Conservation (phyloP, 1,140 invertebrate species). For the Drosophila yakuba region DNA sequence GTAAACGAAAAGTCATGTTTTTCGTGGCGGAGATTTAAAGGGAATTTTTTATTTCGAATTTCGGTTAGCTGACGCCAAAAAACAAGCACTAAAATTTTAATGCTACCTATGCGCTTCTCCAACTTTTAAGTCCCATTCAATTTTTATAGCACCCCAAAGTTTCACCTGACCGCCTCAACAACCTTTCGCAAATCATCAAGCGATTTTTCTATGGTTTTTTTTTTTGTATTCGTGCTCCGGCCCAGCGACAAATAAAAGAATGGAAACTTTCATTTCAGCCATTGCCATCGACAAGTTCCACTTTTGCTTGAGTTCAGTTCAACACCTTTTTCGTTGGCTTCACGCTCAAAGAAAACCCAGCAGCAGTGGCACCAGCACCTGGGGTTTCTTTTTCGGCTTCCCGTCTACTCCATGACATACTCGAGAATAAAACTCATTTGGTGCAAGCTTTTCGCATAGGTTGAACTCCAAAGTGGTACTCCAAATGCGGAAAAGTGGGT, state of each 20-base stretch:
- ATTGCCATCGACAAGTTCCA: constrained; percentile 48
- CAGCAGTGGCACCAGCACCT: constrained; percentile 21
- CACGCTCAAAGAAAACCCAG: constrained; percentile 12
- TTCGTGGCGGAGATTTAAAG: constrained; percentile 26
- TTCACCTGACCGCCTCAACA: constrained; percentile 13
- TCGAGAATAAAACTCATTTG: constrained; percentile 56
- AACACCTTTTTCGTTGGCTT: constrained; percentile 39
- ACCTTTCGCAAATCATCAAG: constrained; percentile 42
- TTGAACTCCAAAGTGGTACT: constrained; percentile 31
- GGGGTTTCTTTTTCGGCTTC: constrained; percentile 33
- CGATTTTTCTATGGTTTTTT: constrained; percentile 35
- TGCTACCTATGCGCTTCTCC: constrained; percentile 28
- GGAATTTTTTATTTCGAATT: constrained; percentile 25
- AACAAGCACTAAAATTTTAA: constrained; percentile 36
- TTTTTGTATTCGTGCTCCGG: not conserved
- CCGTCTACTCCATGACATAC: constrained; percentile 39
- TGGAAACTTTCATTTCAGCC: constrained; percentile 28
- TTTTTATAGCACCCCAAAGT: constrained; percentile 34
- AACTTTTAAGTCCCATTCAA: constrained; percentile 37
- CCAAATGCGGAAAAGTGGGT: constrained; percentile 10
- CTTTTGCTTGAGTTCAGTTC: constrained; percentile 48
- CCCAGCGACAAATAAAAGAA: constrained; percentile 22
- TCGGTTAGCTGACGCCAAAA: not conserved
- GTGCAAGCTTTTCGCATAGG: constrained; percentile 31
- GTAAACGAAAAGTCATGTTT: constrained; percentile 40